Percentiles rank a stretch among this genome's conserved stretches.
phyloP scores from a whole-genome alignment of 2,888 invertebrate species.

The Dryococelus australis region DNA sequence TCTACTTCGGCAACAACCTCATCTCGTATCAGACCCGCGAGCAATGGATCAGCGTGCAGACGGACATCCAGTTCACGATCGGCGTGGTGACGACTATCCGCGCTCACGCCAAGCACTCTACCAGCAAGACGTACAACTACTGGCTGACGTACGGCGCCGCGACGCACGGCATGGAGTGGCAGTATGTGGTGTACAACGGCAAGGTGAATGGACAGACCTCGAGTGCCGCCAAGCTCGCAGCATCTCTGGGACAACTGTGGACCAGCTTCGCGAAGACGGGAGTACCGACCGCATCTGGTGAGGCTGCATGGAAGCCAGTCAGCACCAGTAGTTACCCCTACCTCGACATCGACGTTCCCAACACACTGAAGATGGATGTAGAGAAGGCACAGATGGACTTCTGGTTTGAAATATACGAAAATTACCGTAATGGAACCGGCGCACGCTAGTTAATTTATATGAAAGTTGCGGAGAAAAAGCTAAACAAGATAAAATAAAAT shows the following conservation, averaged over 20 bases:
- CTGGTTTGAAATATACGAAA: background rate
- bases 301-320: background rate
- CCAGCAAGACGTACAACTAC: background rate
- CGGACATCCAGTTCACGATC: constrained; percentile 1
- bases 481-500: no score
- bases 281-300: background rate
- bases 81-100: background rate
- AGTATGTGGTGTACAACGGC: background rate
- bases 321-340: background rate
- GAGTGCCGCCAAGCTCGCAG: background rate
- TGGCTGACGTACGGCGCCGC: background rate
- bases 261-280: background rate
- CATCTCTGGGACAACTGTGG: background rate
- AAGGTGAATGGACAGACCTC: background rate
- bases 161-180: background rate
- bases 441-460: background rate
- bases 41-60: background rate
- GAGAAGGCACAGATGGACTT: background rate
- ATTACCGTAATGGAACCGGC: background rate
- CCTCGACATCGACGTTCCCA: background rate
- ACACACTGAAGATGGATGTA: background rate
- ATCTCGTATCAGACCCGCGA: background rate
- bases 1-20: constrained; percentile 48
- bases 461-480: no score
- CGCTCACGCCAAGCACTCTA: background rate